Evolutionary conservation across 1,140 invertebrate species (phyloP).

Genomic region (Littorina saxatilis): DNA sequence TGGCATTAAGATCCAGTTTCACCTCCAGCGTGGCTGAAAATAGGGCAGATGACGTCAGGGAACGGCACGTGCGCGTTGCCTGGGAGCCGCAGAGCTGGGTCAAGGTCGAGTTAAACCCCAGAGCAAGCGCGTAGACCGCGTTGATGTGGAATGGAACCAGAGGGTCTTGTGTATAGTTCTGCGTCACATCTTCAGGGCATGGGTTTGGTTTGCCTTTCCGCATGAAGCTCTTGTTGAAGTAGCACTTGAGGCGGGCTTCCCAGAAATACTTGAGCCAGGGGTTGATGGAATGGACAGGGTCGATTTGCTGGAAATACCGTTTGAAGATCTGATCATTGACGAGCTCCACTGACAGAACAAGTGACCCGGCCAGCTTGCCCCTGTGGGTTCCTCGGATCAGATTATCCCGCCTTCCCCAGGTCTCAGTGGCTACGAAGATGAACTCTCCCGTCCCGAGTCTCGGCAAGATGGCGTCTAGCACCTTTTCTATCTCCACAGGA

Average conservation of each 20-base stretch:
- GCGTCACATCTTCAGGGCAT: not conserved
- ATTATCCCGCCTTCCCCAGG: constrained; percentile 23
- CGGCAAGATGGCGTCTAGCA: constrained; percentile 26
- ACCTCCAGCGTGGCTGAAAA: not conserved
- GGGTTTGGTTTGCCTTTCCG: not conserved
- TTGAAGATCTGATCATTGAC: not conserved
- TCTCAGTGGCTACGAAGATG: constrained; percentile 26
- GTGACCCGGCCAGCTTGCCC: constrained; percentile 17
- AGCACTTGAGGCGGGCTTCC: constrained; percentile 16
- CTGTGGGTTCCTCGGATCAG: not conserved
- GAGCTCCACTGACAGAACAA: constrained; percentile 25
- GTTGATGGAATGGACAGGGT: not conserved
- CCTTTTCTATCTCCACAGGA: not conserved
- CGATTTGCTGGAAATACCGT: constrained; percentile 4
- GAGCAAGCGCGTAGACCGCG: not conserved
- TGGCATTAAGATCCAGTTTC: constrained; percentile 2
- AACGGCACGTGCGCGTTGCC: not conserved
- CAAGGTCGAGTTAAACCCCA: constrained; percentile 1
- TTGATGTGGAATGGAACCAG: constrained; percentile 11
- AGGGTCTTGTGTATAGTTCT: not conserved
- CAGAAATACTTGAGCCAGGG: constrained; percentile 25
- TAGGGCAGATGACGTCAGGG: not conserved
- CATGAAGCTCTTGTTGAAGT: constrained; percentile 27
- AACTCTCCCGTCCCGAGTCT: not conserved
- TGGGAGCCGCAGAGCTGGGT: not conserved